Conservation (phyloP, 2,113 vertebrate species). For the Plecotus auritus region DNA sequence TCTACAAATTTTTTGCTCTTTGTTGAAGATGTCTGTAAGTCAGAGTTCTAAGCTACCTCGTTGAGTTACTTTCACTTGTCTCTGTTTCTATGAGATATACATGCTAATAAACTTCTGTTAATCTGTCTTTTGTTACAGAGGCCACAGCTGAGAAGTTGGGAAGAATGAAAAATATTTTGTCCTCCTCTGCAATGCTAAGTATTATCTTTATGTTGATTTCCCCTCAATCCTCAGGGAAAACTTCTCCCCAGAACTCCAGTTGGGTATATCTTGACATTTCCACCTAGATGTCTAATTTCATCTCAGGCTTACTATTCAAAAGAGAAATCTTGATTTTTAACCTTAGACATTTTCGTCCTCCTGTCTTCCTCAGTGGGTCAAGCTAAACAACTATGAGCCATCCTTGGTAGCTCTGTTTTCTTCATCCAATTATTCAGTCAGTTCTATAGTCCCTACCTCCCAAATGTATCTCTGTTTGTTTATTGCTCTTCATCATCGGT, state of each 20-base stretch:
- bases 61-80: background rate
- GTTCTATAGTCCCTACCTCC: background rate
- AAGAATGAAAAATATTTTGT: background rate
- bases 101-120: background rate
- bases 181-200: background rate
- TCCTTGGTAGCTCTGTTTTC: background rate
- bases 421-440: too few relatives aligned
- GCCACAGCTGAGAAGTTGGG: background rate
- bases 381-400: background rate
- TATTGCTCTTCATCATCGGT: background rate
- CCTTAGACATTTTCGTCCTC: background rate
- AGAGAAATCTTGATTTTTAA: background rate
- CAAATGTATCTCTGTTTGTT: too few relatives aligned
- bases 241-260: background rate
- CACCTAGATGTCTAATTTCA: background rate
- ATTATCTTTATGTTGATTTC: background rate
- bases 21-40: background rate
- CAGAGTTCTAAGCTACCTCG: background rate
- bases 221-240: background rate
- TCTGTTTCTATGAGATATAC: background rate
- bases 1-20: background rate
- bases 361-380: background rate
- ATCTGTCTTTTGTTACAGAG: background rate
- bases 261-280: background rate
- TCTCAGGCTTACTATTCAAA: background rate